Evolutionary conservation across 1,140 invertebrate genomes (phyloP).

Genomic region (Rhynchophorus ferrugineus): DNA sequence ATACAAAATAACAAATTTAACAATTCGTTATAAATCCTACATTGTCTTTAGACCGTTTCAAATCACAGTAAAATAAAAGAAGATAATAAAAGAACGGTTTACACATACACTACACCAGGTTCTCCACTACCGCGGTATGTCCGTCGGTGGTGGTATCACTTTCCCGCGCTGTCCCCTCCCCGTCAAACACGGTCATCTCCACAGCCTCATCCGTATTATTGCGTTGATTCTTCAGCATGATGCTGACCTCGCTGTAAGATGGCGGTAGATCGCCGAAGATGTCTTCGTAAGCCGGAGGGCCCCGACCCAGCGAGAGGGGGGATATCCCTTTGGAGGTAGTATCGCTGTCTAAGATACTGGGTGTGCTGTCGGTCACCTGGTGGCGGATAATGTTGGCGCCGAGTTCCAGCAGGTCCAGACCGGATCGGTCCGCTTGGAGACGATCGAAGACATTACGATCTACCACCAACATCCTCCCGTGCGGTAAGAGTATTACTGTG

Average conservation of each 20-base stretch:
- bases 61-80: too few species aligned
- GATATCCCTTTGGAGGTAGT: conserved; percentile 37
- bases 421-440: conserved; percentile 42
- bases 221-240: conserved; percentile 23
- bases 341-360: conserved; percentile 37
- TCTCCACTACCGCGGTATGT: too few species aligned
- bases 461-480: conserved; percentile 51
- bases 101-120: too few species aligned
- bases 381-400: conserved; percentile 44
- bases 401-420: conserved; percentile 47
- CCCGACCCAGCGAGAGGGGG: conserved; percentile 34
- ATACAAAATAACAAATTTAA: too few species aligned
- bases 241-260: conserved; percentile 37
- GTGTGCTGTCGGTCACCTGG: conserved; percentile 29
- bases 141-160: too few species aligned
- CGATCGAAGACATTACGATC: conserved; percentile 47
- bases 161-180: too few species aligned
- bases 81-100: too few species aligned
- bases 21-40: too few species aligned
- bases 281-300: conserved; percentile 39
- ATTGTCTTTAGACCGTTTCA: too few species aligned
- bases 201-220: background rate
- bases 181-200: background rate
- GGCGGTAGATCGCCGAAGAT: conserved; percentile 41
- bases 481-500: conserved; percentile 50